Base-by-base conservation (phyloP, 2,888 invertebrate species). In the Helleia helle region DNA sequence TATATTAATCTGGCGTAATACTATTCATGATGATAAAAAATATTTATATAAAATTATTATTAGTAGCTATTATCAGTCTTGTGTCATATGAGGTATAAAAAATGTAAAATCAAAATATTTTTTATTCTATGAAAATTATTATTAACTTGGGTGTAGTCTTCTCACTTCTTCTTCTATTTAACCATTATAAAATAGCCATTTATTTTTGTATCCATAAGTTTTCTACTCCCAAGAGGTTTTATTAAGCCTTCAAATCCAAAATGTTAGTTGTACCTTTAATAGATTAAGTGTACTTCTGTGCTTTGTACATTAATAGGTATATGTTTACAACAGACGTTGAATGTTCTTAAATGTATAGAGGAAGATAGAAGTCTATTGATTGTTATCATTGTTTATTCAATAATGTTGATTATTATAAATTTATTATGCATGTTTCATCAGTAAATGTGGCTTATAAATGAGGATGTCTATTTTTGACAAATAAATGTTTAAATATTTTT, bases 381-480 rank as follows among this genome's bases (percentile, higher is more conserved):
- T 77, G 80, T 80, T 83, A 77, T 76, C 70, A 77, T 77, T 80
- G 75, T 77, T 76, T 79, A 72, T 71, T 69, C 76, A 71, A 69
- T 71, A 69, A 77, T 74, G 77, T 81, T 81, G 70, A 71, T 73
- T 77, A 76, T 74, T 72, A 75, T 76, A 76, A 76, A 79, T 75
- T 74, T 79, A 79, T 79, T 75, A 71, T 71, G 72, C 71, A 68
- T 71, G 76, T 76, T 74, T 75, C 71, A 71, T 75, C 71, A 62
- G 62, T 71, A 70, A 66, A 71, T 76, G 71, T 73, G 71, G 69
- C 65, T 67, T 51, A 69, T 68, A 64, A 71, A 64, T 68, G 74
- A 56, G 72, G 51, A 76, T 74, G 67, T 77, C 71, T 83, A 81
- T 81, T 81, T 81, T 81, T 76, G 70, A 73, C 65, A 70, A 69